These are phyloP conservation scores for Brachyptera risi DNA, from an alignment of 2,888 invertebrate genomes.

Conservation along the genomic window DNA sequence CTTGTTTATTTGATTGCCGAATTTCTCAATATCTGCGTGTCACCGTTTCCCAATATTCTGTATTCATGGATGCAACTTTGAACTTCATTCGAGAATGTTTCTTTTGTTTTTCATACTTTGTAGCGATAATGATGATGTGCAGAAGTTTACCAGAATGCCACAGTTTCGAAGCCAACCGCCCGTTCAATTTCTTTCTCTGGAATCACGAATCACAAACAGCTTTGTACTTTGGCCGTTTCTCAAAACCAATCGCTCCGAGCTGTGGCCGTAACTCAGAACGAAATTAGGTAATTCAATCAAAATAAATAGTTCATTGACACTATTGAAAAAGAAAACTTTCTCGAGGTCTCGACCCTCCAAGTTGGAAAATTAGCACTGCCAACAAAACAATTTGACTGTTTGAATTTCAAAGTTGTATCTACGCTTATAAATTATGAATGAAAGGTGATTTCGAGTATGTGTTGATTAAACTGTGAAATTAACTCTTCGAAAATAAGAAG, in stretches of 20 bases:
- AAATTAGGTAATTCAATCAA: background rate
- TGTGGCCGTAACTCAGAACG: background rate
- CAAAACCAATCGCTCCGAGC: background rate
- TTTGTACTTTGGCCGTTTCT: slow-evolving; percentile 8
- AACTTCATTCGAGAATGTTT: too few relatives aligned
- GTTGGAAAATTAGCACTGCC: background rate
- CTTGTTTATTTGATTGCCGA: too few relatives aligned
- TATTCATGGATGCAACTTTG: too few relatives aligned
- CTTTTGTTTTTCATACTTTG: too few relatives aligned
- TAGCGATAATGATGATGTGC: background rate
- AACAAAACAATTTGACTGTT: too few relatives aligned
- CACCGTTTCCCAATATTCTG: too few relatives aligned
- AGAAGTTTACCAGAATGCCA: background rate
- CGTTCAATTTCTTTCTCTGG: slow-evolving; percentile 6
- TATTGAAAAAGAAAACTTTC: background rate
- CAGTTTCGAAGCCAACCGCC: background rate
- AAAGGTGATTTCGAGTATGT: too few relatives aligned
- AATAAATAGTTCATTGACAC: background rate
- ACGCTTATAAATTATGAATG: too few relatives aligned
- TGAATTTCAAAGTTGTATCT: too few relatives aligned
- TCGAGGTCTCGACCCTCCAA: background rate
- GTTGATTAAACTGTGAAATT: too few relatives aligned
- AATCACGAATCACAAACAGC: background rate
- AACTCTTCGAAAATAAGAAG: too few relatives aligned
- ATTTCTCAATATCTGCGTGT: too few relatives aligned